Percentiles rank a stretch among this genome's conserved stretches.
Evolutionary conservation across 2,113 vertebrate species (phyloP).

Genomic region (Cynocephalus volans): DNA sequence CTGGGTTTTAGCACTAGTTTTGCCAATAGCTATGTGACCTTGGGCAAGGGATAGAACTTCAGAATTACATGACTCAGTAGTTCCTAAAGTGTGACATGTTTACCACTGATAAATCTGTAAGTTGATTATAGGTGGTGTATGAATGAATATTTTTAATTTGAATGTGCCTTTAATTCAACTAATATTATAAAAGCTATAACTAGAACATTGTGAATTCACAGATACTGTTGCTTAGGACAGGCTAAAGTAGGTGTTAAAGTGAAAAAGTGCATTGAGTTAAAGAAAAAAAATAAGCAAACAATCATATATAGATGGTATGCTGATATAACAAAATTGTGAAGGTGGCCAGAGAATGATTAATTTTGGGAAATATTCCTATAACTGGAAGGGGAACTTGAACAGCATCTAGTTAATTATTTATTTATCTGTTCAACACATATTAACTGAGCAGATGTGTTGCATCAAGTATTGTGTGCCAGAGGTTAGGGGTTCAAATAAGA

Average conservation of each 20-base stretch:
- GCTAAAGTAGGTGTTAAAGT: neutral
- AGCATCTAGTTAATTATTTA: neutral
- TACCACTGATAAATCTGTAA: neutral
- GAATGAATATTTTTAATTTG: slow-evolving; percentile 33
- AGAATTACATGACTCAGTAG: neutral
- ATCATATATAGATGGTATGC: neutral
- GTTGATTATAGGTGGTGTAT: neutral
- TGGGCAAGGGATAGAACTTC: neutral
- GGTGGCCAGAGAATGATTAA: neutral
- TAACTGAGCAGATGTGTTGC: neutral
- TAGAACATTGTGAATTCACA: neutral
- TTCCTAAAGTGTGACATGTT: neutral
- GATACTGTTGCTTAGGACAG: neutral
- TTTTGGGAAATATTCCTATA: neutral
- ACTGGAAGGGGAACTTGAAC: neutral
- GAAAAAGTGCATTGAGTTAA: slow-evolving; percentile 9
- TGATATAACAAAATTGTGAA: neutral
- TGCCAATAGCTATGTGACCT: neutral
- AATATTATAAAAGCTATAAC: neutral
- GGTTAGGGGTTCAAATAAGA: slow-evolving; percentile 6
- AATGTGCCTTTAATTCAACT: slow-evolving; percentile 30
- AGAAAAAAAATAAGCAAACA: slow-evolving; percentile 5
- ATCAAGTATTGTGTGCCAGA: neutral
- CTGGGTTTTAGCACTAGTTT: neutral
- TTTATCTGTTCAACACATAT: neutral